These are phyloP conservation scores for Prunella fulvescens DNA, from an alignment of 2,113 vertebrate genomes.

Conservation along the genomic window DNA sequence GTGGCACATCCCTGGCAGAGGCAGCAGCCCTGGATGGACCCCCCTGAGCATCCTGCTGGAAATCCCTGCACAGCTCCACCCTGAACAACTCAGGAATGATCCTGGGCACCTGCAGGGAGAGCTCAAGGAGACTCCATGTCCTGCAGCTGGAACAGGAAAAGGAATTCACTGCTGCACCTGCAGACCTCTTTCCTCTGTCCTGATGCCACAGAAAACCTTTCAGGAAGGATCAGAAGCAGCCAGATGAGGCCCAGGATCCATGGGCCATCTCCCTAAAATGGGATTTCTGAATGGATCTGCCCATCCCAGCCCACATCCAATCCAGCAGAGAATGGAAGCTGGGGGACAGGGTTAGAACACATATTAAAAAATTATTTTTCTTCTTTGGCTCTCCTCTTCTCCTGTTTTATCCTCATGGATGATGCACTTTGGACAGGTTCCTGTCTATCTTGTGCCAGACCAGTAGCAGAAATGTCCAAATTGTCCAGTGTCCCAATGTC, in stretches of 20 bases:
- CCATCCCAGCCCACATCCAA: not conserved
- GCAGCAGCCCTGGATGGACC: not conserved
- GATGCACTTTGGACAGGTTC: not conserved
- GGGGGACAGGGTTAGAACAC: not conserved
- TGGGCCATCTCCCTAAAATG: not conserved
- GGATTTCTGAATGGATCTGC: not conserved
- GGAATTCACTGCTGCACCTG: not conserved
- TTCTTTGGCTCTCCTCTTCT: not conserved
- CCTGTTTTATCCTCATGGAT: not conserved
- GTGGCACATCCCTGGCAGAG: not conserved
- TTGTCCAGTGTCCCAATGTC: not conserved
- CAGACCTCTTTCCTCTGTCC: not conserved
- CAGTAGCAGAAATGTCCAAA: not conserved
- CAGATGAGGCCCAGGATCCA: not conserved
- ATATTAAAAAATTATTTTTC: not conserved
- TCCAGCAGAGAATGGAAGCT: not conserved
- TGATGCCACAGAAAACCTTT: not conserved
- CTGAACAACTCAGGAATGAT: too few species aligned
- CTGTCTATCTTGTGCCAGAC: not conserved
- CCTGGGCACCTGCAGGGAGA: not conserved
- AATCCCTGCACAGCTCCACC: not conserved
- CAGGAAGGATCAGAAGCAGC: not conserved
- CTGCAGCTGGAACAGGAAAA: not conserved
- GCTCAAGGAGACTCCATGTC: accelerated
- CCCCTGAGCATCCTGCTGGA: not conserved